A percentile compares a stretch with the other conserved stretches of the same genome.
These are phyloP conservation scores for Sesia apiformis DNA, from an alignment of 2,888 invertebrate genomes.

Conservation along the genomic window DNA sequence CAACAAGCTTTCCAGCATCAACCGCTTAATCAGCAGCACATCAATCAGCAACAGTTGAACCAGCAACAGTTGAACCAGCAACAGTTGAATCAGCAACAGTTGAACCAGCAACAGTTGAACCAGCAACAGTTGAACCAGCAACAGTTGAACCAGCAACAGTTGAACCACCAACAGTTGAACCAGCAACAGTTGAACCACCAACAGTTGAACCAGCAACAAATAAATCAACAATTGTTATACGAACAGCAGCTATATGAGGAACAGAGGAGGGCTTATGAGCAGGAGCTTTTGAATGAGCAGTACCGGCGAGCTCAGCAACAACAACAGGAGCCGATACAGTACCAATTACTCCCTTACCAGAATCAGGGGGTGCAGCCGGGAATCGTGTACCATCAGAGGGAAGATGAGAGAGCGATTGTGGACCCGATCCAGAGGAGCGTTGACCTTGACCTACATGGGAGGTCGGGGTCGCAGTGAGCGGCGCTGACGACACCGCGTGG, in stretches of 20 bases:
- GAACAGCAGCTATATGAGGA: conserved; percentile 27
- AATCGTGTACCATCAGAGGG: conserved; percentile 13
- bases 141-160: conserved; percentile 11
- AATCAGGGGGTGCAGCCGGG: conserved; percentile 18
- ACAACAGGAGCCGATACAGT: conserved; percentile 29
- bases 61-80: conserved; percentile 17
- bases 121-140: conserved; percentile 8
- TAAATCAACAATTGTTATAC: conserved; percentile 14
- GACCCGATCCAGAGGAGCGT: conserved; percentile 25
- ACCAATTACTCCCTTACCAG: conserved; percentile 28
- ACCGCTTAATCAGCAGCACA: conserved; percentile 1
- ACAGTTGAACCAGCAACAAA: conserved; percentile 12
- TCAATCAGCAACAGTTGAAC: conserved; percentile 10
- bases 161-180: conserved; percentile 10
- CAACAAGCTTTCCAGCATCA: background rate
- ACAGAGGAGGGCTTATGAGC: conserved; percentile 19
- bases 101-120: conserved; percentile 13
- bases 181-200: conserved; percentile 13
- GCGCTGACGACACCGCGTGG: no score
- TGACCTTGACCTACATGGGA: conserved; percentile 62
- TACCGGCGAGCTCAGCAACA: conserved; percentile 23
- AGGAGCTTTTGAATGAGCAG: conserved; percentile 19
- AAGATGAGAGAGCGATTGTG: conserved; percentile 15
- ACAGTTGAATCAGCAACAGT: conserved; percentile 22
- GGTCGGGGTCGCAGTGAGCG: conserved; percentile 26